Evolutionary conservation across 2,888 invertebrate genomes (phyloP).

Genomic region (Ypsolopha sequella): DNA sequence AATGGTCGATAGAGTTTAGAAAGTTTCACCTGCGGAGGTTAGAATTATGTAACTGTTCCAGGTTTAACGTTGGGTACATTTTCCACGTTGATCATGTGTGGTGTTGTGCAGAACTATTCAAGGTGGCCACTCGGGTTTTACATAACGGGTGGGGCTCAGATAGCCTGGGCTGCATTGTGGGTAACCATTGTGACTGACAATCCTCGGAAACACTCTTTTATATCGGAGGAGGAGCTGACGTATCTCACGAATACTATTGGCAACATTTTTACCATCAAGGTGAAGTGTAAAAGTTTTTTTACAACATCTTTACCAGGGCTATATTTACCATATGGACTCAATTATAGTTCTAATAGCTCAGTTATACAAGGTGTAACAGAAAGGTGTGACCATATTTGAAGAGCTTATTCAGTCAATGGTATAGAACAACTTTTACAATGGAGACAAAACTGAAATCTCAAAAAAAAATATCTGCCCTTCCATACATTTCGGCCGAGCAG

Average conservation of each 20-base stretch:
- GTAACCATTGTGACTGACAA: constrained; percentile 70
- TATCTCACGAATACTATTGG: constrained; percentile 72
- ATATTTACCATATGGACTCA: too few species aligned
- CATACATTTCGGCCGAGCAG: too few species aligned
- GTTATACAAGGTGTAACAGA: too few species aligned
- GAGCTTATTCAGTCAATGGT: too few species aligned
- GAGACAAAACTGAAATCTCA: too few species aligned
- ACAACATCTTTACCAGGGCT: too few species aligned
- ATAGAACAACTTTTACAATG: too few species aligned
- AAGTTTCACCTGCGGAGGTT: neutral
- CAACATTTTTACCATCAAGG: constrained; percentile 47
- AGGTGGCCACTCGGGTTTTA: constrained; percentile 79
- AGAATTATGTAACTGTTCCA: constrained; percentile 15
- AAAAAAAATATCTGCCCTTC: too few species aligned
- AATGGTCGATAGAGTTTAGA: too few species aligned
- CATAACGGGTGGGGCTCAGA: constrained; percentile 64
- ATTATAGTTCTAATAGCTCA: too few species aligned
- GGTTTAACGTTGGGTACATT: constrained; percentile 72
- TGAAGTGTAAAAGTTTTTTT: neutral
- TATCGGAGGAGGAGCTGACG: constrained; percentile 69
- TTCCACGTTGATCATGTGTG: constrained; percentile 75
- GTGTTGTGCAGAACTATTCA: constrained; percentile 69
- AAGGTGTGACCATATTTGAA: too few species aligned
- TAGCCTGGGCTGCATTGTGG: constrained; percentile 69
- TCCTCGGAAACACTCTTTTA: constrained; percentile 72